Conservation (phyloP, 2,113 vertebrate species). For the Andinoacara biseriatus region DNA sequence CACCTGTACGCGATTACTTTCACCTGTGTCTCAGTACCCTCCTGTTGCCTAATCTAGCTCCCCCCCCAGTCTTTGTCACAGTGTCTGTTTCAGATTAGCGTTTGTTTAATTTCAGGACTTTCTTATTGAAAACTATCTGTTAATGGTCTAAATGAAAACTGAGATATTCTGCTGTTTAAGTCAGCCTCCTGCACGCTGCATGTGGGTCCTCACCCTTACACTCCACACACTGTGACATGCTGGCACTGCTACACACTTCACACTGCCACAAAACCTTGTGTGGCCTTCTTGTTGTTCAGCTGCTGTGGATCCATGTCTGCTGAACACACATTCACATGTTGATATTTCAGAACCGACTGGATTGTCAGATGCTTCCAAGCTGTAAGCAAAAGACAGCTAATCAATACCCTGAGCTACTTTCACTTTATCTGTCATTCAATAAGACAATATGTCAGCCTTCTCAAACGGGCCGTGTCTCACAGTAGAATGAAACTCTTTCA, state of each 20-base stretch:
- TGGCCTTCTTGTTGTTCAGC: background rate
- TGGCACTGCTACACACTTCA: background rate
- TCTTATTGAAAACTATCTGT: too few species aligned
- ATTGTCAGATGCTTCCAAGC: constrained; percentile 29
- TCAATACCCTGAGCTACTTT: constrained; percentile 43
- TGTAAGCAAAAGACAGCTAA: constrained; percentile 34
- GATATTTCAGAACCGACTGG: constrained; percentile 1
- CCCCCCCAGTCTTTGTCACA: too few species aligned
- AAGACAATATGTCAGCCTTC: constrained; percentile 44
- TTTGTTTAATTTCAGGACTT: too few species aligned
- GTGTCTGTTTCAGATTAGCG: too few species aligned
- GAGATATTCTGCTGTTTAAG: too few species aligned
- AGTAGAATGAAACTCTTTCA: constrained; percentile 40
- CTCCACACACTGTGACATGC: too few species aligned
- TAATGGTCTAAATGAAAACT: too few species aligned
- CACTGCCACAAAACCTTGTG: background rate
- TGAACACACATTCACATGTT: constrained; percentile 21
- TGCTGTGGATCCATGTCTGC: background rate
- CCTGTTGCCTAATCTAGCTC: too few species aligned
- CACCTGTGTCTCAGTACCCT: too few species aligned
- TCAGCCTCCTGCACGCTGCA: too few species aligned
- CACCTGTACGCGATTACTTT: too few species aligned
- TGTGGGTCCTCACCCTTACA: too few species aligned
- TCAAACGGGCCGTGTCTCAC: constrained; percentile 37
- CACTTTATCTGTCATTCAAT: constrained; percentile 41